A percentile compares a stretch with the other conserved stretches of the same genome.
These are phyloP conservation scores for Onychomys arenicola DNA, from an alignment of 2,797 vertebrate species.

Conservation along the genomic window DNA sequence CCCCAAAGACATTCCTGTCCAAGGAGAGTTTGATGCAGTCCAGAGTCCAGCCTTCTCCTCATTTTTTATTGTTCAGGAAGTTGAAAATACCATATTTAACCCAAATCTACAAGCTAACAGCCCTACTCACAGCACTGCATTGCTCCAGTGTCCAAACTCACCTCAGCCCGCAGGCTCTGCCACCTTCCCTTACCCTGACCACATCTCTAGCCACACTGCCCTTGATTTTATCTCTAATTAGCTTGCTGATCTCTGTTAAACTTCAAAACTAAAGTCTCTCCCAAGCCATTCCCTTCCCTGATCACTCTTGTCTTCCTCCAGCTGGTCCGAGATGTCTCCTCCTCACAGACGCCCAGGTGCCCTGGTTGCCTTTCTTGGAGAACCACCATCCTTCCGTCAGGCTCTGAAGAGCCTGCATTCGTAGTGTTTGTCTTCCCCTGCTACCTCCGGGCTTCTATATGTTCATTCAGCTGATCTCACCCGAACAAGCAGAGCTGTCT, in stretches of 20 bases:
- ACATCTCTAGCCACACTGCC: not conserved
- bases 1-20: not conserved
- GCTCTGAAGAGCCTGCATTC: not conserved
- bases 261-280: constrained; percentile 10
- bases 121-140: not conserved
- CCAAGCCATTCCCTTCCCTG: not conserved
- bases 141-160: not conserved
- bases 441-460: not conserved
- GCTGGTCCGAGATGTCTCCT: not conserved
- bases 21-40: not conserved
- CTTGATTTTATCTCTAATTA: not conserved
- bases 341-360: not conserved
- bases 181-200: not conserved
- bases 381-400: not conserved
- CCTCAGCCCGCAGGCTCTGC: not conserved
- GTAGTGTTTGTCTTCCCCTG: not conserved
- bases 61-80: not conserved
- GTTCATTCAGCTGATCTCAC: constrained; percentile 2
- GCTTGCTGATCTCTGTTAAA: constrained; percentile 7
- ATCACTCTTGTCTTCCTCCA: not conserved
- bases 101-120: not conserved
- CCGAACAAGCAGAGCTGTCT: not conserved
- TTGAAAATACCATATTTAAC: not conserved
- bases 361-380: not conserved
- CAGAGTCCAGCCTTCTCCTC: not conserved